These are phyloP conservation scores for Ditylenchus weischeri DNA, from an alignment of 2,888 invertebrate species.

Conservation along the genomic window DNA sequence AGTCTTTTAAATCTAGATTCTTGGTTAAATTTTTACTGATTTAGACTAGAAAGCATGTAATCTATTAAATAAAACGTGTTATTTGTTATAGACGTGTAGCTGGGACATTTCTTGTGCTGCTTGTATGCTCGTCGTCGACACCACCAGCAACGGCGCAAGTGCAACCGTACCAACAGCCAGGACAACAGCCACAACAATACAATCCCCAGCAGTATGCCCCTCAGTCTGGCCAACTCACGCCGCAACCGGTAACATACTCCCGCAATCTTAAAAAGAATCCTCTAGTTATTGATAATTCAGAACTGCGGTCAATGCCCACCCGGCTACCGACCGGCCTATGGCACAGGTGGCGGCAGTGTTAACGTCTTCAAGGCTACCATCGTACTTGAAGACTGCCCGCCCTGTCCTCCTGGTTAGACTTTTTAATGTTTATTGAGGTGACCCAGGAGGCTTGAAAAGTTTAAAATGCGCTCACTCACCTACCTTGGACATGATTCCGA, in stretches of 20 bases:
- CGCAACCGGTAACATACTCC: too few relatives aligned
- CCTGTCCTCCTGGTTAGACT: slow-evolving; percentile 1
- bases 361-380: slow-evolving; percentile 7
- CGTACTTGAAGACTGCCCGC: slow-evolving; percentile 3
- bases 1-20: too few relatives aligned
- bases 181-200: not conserved
- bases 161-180: slow-evolving; percentile 5
- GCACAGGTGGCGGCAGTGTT: not conserved
- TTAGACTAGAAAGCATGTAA: too few relatives aligned
- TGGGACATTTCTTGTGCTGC: slow-evolving; percentile 6
- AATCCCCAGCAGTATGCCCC: not conserved
- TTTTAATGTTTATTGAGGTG: too few relatives aligned
- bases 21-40: too few relatives aligned
- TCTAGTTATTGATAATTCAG: too few relatives aligned
- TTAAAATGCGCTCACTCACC: too few relatives aligned
- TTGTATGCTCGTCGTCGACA: not conserved
- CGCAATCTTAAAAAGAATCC: too few relatives aligned
- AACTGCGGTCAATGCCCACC: slow-evolving; percentile 4
- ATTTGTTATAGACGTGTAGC: not conserved
- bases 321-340: slow-evolving; percentile 4
- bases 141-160: not conserved
- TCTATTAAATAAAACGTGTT: too few relatives aligned
- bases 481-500: too few relatives aligned
- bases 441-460: too few relatives aligned
- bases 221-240: not conserved